Base-by-base conservation (phyloP, 1,140 invertebrate genomes). In the Hypothenemus hampei region DNA sequence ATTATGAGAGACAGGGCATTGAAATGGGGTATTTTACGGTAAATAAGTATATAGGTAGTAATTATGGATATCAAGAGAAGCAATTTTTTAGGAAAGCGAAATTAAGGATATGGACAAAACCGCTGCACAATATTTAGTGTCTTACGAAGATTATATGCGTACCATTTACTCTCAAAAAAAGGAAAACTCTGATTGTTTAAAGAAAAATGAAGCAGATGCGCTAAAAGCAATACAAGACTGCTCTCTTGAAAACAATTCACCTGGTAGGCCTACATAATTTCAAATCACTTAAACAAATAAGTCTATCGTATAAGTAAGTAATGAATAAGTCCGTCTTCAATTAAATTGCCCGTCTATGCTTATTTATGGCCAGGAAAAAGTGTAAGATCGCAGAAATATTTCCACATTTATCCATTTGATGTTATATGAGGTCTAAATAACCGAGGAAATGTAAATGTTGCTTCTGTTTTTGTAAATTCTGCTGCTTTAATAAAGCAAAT, bases 21-120 rank as follows among this genome's bases (percentile, higher is more conserved):
- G 35, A 43, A 10, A 41, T 60, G 26, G 37, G 57, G 4, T 61
- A 63, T 59, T 67, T 67, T 51, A 46, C 53, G 53, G 65, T 66
- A 61, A 45, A 45, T 65, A 1, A 8, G 5, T 1, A 8, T 21
- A 2, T n/a, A 5, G 7, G 21, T 0, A 2, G 31, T 20, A 44
- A 24, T 35, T 47, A 35, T 13, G 6, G 26, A 29, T 26, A 1
- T 26, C 10, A 13, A 45, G 16, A 8, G 1, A 11, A 1, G 15
- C 1, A 1, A 11, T 3, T 44, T 59, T 57, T 45, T 26, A 61
- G 57, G 55, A 62, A 54, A 18, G 45, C 26, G 16, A 62, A 41
- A 24, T 53, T n/a, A 31, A 51, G 18, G 2, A 36, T 7, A 57
- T 61, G 20, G 37, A 23, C n/a, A 13, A 39, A 37, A 26, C 18